Percentiles rank a stretch among this genome's conserved stretches.
Evolutionary conservation across 1,140 invertebrate genomes (phyloP).

Genomic region (Cotesia glomerata): DNA sequence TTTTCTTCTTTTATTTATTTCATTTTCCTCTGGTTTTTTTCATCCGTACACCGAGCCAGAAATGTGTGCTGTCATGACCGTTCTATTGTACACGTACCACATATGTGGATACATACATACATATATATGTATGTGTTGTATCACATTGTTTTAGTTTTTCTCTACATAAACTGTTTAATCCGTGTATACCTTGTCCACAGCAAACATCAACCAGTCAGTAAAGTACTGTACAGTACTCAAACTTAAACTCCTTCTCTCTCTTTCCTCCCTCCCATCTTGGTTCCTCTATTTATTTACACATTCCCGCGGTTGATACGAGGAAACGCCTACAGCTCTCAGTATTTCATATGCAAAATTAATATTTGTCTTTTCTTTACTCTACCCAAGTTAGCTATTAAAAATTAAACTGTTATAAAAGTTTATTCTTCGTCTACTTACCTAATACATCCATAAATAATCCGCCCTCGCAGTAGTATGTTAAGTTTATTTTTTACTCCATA

Average conservation of each 20-base stretch:
- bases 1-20: too few relatives aligned
- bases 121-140: not conserved
- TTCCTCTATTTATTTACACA: not conserved
- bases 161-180: conserved; percentile 2
- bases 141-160: not conserved
- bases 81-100: too few relatives aligned
- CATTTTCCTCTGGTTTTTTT: too few relatives aligned
- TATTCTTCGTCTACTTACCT: too few relatives aligned
- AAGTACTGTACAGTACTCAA: not conserved
- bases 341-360: not conserved
- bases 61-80: too few relatives aligned
- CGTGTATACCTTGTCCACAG: not conserved
- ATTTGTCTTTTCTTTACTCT: not conserved
- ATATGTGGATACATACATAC: too few relatives aligned
- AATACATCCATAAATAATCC: too few relatives aligned
- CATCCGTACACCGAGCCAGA: too few relatives aligned
- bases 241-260: not conserved
- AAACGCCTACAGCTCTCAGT: not conserved
- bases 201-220: not conserved
- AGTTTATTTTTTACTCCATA: too few relatives aligned
- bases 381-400: too few relatives aligned
- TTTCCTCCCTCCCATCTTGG: not conserved
- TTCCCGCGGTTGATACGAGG: not conserved
- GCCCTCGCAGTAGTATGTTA: too few relatives aligned
- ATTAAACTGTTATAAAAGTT: too few relatives aligned